phyloP scores from a whole-genome alignment of 2,113 vertebrate genomes.

The Aphyosemion australe region DNA sequence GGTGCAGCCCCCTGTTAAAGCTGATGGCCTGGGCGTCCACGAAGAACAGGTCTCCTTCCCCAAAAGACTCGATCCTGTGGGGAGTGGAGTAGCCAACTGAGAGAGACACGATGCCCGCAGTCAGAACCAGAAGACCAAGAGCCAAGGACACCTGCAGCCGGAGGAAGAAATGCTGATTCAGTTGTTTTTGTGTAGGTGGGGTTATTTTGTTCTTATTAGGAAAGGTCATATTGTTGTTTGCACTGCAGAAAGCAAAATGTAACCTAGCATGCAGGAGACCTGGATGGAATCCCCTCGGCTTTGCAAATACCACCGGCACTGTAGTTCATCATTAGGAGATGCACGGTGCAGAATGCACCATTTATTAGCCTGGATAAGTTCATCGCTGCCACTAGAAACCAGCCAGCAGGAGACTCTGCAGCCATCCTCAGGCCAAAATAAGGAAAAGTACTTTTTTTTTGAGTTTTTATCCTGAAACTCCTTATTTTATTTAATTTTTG shows the following conservation, averaged over 20 bases:
- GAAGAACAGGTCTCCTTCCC: constrained; percentile 89
- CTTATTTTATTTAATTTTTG: no score
- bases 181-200: constrained; percentile 2
- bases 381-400: constrained; percentile 14
- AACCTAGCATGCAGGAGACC: constrained; percentile 15
- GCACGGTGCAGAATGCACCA: constrained; percentile 12
- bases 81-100: constrained; percentile 86
- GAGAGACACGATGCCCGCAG: constrained; percentile 59
- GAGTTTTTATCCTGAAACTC: no score
- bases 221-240: constrained; percentile 64
- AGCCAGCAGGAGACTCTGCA: constrained; percentile 5
- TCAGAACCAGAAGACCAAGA: constrained; percentile 85
- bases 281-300: constrained; percentile 25
- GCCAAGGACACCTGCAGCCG: constrained; percentile 86
- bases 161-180: background rate
- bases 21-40: constrained; percentile 86
- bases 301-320: constrained; percentile 55
- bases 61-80: constrained; percentile 90
- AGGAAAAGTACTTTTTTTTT: no score
- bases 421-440: background rate
- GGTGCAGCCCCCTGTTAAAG: constrained; percentile 87
- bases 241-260: constrained; percentile 42
- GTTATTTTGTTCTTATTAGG: constrained; percentile 27
- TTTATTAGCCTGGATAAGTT: constrained; percentile 15
- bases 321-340: constrained; percentile 48